These are phyloP conservation scores for Scaptomyza tumidula DNA, from an alignment of 2,888 invertebrate species.

Conservation along the genomic window DNA sequence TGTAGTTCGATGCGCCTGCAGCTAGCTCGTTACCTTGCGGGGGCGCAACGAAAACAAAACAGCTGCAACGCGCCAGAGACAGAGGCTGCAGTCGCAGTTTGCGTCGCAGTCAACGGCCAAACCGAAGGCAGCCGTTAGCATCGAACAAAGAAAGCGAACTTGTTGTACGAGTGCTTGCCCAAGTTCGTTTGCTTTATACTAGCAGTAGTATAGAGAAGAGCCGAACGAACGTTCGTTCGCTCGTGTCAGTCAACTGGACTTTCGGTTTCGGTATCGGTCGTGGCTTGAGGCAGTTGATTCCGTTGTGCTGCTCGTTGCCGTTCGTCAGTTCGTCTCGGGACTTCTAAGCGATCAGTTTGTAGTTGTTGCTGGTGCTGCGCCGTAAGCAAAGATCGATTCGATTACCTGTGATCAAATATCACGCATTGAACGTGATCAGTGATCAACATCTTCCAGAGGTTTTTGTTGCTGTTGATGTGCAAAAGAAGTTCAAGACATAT, in stretches of 20 bases:
- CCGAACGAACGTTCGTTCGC: constrained; percentile 11
- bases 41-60: constrained; percentile 36
- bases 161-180: constrained; percentile 49
- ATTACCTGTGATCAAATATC: constrained; percentile 50
- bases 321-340: constrained; percentile 74
- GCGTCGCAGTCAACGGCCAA: constrained; percentile 16
- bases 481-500: background rate
- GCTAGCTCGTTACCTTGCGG: constrained; percentile 21
- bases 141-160: constrained; percentile 78
- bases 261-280: constrained; percentile 64
- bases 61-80: constrained; percentile 7
- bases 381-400: constrained; percentile 30
- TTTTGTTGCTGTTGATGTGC: background rate
- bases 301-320: background rate
- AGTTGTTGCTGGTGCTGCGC: constrained; percentile 52
- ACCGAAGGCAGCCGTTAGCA: constrained; percentile 18
- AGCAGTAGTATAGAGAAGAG: constrained; percentile 1
- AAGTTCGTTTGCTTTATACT: constrained; percentile 28
- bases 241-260: constrained; percentile 43
- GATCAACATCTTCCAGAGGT: constrained; percentile 22
- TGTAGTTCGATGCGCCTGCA: constrained; percentile 9
- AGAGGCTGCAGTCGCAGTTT: background rate
- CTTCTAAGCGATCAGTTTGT: constrained; percentile 66
- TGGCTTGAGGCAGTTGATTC: constrained; percentile 9
- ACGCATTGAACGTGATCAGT: constrained; percentile 48